Conservation (phyloP, 2,888 invertebrate species). For the Hirtodrosophila alboralis region DNA sequence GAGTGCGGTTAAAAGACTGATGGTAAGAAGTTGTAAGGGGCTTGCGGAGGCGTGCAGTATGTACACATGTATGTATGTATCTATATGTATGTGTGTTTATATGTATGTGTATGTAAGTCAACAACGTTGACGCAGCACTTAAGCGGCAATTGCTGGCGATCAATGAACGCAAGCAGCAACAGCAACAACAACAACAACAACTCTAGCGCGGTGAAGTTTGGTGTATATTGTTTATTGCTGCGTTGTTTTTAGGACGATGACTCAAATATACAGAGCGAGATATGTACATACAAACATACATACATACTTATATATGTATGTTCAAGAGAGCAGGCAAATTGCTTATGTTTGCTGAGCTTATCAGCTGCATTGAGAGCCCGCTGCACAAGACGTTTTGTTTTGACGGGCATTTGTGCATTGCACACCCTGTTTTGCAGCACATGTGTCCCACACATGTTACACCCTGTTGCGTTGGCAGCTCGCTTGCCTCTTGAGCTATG, state of each 20-base stretch:
- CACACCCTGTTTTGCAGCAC: conserved; percentile 45
- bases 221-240: conserved; percentile 41
- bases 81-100: conserved; percentile 1
- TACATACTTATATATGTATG: neutral
- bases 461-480: conserved; percentile 60
- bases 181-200: conserved; percentile 39
- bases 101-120: conserved; percentile 63
- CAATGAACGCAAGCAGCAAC: conserved; percentile 67
- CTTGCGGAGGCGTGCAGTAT: conserved; percentile 34
- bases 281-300: neutral
- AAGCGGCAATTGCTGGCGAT: conserved; percentile 73
- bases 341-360: conserved; percentile 51
- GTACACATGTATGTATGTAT: neutral
- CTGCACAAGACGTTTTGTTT: conserved; percentile 18
- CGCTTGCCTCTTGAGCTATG: conserved; percentile 45
- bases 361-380: conserved; percentile 57
- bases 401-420: conserved; percentile 17
- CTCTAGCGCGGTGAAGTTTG: conserved; percentile 49
- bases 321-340: neutral
- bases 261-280: conserved; percentile 55
- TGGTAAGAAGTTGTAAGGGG: conserved; percentile 29
- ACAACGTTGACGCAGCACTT: conserved; percentile 77
- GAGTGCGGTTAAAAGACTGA: conserved; percentile 42
- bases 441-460: conserved; percentile 51
- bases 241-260: conserved; percentile 71